phyloP scores from a whole-genome alignment of 2,797 vertebrate species.

The Enteromius unitaeniatus region DNA sequence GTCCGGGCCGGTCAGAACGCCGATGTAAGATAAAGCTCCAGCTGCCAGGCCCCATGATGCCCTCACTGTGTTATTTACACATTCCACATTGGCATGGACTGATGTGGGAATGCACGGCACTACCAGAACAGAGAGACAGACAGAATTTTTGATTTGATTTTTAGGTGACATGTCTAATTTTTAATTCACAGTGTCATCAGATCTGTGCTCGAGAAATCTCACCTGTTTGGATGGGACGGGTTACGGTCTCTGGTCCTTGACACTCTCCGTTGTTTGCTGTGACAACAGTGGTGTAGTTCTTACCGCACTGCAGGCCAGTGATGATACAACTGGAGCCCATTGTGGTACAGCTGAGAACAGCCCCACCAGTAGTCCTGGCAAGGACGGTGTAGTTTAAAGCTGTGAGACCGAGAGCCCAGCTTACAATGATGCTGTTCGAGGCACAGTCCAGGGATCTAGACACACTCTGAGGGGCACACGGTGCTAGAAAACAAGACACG shows the following conservation, averaged over 20 bases:
- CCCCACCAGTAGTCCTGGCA: conserved; percentile 45
- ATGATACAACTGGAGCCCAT: conserved; percentile 65
- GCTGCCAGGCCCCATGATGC: conserved; percentile 68
- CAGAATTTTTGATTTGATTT: neutral
- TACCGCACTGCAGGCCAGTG: conserved; percentile 69
- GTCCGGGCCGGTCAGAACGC: conserved; percentile 60
- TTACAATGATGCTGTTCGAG: conserved; percentile 68
- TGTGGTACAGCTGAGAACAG: conserved; percentile 65
- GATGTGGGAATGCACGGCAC: conserved; percentile 73
- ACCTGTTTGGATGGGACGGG: conserved; percentile 69
- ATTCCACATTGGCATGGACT: conserved; percentile 63
- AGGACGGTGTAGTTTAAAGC: conserved; percentile 70
- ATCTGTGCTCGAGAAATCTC: neutral
- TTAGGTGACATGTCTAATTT: neutral
- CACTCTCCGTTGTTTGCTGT: conserved; percentile 69
- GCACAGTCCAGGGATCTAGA: conserved; percentile 66
- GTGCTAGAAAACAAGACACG: conserved; percentile 63
- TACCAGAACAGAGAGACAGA: conserved; percentile 51
- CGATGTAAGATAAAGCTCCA: conserved; percentile 67
- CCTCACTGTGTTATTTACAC: conserved; percentile 70
- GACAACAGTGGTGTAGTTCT: conserved; percentile 71
- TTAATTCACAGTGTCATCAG: neutral
- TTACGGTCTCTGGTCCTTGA: conserved; percentile 65
- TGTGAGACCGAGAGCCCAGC: conserved; percentile 65
- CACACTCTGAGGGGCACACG: conserved; percentile 70